A percentile compares a stretch with the other conserved stretches of the same genome.
These are phyloP conservation scores for Sarcophaga variegata DNA, from an alignment of 2,888 invertebrate species.

Conservation along the genomic window DNA sequence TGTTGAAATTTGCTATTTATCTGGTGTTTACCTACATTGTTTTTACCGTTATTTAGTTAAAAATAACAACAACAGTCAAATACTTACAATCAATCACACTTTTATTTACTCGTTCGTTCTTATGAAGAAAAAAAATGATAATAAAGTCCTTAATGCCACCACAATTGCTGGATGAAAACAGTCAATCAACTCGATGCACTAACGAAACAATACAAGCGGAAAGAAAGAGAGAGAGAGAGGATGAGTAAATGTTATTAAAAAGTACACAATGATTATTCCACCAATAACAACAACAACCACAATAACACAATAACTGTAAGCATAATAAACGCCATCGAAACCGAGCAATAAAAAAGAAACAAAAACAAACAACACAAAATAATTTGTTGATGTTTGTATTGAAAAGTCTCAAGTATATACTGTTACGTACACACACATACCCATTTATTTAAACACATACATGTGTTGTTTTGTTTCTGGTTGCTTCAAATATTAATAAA, in stretches of 20 bases:
- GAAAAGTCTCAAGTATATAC: slow-evolving; percentile 26
- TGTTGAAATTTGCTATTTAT: slow-evolving; percentile 37
- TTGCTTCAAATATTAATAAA: slow-evolving; percentile 56
- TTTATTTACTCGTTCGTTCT: too few relatives aligned
- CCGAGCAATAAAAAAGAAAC: background rate
- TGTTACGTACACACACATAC: background rate
- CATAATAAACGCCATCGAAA: too few relatives aligned
- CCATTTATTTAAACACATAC: background rate
- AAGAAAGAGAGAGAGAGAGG: background rate
- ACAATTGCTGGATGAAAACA: background rate
- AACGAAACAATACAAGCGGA: background rate
- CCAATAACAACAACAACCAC: too few relatives aligned
- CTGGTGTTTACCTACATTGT: slow-evolving; percentile 51
- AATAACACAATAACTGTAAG: too few relatives aligned
- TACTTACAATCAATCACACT: background rate
- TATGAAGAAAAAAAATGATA: background rate
- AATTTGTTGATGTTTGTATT: slow-evolving; percentile 49
- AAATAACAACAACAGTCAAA: slow-evolving; percentile 7
- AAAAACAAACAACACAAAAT: slow-evolving; percentile 8
- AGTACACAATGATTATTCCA: too few relatives aligned
- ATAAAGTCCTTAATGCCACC: slow-evolving; percentile 52
- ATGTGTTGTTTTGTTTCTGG: background rate
- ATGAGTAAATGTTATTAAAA: slow-evolving; percentile 55
- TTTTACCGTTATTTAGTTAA: slow-evolving; percentile 38
- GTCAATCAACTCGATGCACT: background rate